These are phyloP conservation scores for Lepeophtheirus salmonis DNA, from an alignment of 1,140 invertebrate genomes.

Conservation along the genomic window DNA sequence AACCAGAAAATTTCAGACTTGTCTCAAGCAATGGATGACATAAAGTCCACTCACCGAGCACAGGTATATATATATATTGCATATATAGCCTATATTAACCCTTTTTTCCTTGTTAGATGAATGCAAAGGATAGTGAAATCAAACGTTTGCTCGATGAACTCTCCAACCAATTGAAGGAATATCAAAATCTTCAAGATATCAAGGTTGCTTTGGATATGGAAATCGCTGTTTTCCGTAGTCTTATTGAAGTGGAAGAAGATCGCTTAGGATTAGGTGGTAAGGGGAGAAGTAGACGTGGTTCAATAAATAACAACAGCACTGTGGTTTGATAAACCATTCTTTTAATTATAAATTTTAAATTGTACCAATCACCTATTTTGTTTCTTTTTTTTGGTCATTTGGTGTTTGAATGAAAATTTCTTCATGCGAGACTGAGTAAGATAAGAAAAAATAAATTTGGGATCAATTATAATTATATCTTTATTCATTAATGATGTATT, in stretches of 20 bases:
- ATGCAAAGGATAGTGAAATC: constrained; percentile 49
- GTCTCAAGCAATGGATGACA: constrained; percentile 16
- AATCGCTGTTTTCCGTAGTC: constrained; percentile 83
- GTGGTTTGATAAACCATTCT: background rate
- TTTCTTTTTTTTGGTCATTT: too few relatives aligned
- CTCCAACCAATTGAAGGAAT: constrained; percentile 70
- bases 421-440: background rate
- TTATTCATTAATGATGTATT: too few relatives aligned
- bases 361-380: too few relatives aligned
- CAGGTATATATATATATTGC: constrained; percentile 28
- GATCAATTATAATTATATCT: too few relatives aligned
- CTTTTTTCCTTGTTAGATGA: constrained; percentile 14
- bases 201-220: constrained; percentile 81
- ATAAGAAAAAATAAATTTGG: too few relatives aligned
- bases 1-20: constrained; percentile 18
- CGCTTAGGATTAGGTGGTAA: constrained; percentile 10
- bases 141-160: constrained; percentile 57
- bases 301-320: background rate
- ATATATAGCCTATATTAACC: background rate
- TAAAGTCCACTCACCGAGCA: constrained; percentile 1
- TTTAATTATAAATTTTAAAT: background rate
- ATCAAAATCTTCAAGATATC: constrained; percentile 76
- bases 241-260: constrained; percentile 56
- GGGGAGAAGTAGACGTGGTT: background rate
- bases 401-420: too few relatives aligned